Evolutionary conservation across 2,888 invertebrate species (phyloP).

Genomic region (Rotaria macrura): DNA sequence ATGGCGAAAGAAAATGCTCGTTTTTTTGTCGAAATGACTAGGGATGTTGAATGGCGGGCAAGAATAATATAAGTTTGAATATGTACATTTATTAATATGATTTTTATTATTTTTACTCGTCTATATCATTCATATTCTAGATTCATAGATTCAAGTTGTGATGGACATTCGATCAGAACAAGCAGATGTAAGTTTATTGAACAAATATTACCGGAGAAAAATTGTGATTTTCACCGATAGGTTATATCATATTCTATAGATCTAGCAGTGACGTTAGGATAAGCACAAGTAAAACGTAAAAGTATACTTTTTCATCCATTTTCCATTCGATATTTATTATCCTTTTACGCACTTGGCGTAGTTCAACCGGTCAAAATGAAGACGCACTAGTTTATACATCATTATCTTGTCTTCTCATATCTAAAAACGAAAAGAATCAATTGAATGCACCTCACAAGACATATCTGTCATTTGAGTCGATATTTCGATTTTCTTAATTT

Average conservation of each 20-base stretch:
- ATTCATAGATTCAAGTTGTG: not conserved
- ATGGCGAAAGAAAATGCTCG: too few relatives aligned
- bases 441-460: not conserved
- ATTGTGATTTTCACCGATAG: not conserved
- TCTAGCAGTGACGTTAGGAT: not conserved
- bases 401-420: not conserved
- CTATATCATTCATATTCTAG: not conserved
- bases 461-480: not conserved
- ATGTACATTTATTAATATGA: too few relatives aligned
- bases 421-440: not conserved
- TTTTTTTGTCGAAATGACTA: not conserved
- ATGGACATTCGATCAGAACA: not conserved
- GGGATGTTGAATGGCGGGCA: not conserved
- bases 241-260: not conserved
- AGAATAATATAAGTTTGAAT: too few relatives aligned
- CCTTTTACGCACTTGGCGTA: not conserved
- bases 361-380: not conserved
- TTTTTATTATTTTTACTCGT: not conserved
- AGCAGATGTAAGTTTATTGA: not conserved
- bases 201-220: not conserved
- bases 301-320: not conserved
- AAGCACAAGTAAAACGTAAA: not conserved
- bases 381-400: not conserved
- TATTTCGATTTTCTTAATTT: not conserved
- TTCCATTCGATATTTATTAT: not conserved